Evolutionary conservation across 1,140 invertebrate species (phyloP), one percentile per base, ranked within the genome.

Genomic region (Steinernema khuongi): DNA sequence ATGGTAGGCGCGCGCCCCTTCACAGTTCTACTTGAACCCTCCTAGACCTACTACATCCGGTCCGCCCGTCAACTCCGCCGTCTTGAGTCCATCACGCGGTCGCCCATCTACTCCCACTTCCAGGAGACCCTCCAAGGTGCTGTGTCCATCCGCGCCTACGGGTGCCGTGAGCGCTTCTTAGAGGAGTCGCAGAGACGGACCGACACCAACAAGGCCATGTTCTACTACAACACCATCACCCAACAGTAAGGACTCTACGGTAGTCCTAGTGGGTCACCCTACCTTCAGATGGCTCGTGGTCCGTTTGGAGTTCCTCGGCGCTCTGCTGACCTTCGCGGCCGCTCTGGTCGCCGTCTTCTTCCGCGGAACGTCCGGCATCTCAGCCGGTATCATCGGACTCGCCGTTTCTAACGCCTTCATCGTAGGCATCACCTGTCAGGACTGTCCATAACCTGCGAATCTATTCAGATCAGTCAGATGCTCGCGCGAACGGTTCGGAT

Each of bases 311-410:
- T 82, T 87, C 22, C 79, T 89, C n/a, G 87, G 88, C 18, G 88
- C 87, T 77, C 36, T 85, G 1, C 80, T 89, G 2, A 84, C 87
- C 4, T 81, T 88, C 75, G 87, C 86, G 78, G 85, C 88, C 4
- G 82, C 88, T 2, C 75, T 89, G 36, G 88, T 88, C 31, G 77
- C 83, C 43, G 66, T 73, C 19, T 76, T 80, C 18, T 79, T 77
- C 11, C 78, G 80, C 11, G 73, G 81, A 11, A 85, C 79, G 26
- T 81, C 81, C 41, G 86, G 88, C 28, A 89, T 90, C 33, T 88
- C 91, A 87, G 88, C 91, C 79, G 86, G 85, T 33, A 83, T 85
- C 73, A 80, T 85, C 33, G 85, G 85, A 1, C 75, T 86, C 18
- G 81, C 85, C 1, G 78, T 86, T 14, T 77, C 78, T 7, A 83